Evolutionary conservation across 2,797 vertebrate species (phyloP), one percentile per base, ranked within the genome.

Genomic region (Sylvia borin): DNA sequence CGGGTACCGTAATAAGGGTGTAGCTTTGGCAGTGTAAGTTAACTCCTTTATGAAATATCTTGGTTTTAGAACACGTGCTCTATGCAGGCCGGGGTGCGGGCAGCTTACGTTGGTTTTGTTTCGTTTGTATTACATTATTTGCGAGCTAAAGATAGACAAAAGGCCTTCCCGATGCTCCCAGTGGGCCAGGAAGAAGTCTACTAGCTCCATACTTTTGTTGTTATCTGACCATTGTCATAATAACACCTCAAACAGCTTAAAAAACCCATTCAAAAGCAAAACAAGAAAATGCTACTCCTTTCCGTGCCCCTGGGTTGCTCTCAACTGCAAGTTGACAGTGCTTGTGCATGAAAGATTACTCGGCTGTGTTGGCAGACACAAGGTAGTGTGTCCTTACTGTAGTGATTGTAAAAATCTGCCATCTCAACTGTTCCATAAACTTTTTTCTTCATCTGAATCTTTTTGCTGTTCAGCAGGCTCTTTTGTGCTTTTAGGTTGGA

Each of bases 141-240:
- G 19, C 13, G 19, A 78, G 54, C 5, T 54, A 9, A 65, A 17
- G 13, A 5, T 17, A 24, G 26, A 31, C 14, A 38, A 29, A 75
- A 36, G 13, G 12, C 55, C 27, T 83, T 55, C 29, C 11, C 10
- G 3, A 0, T 32, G 24, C 36, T 43, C 43, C 10, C 2, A 13
- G 4, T 0, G 2, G 40, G 42, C 18, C 29, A 2, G 31, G 25
- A 31, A n/a, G 32, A 54, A 10, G 9, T 62, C 11, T 29, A 0
- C n/a, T 55, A 2, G 11, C 38, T 4, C 4, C 18, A 1, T 26
- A 16, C 16, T 38, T 78, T 19, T 32, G 2, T 25, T 61, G 17
- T 27, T 2, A 24, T 26, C 14, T 64, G 5, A 9, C 13, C 5
- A 3, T 18, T 65, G 16, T 15, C 4, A 4, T 31, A 24, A 92